Base-by-base conservation (phyloP, 2,113 vertebrate species). In the Leptocoma aspasia region DNA sequence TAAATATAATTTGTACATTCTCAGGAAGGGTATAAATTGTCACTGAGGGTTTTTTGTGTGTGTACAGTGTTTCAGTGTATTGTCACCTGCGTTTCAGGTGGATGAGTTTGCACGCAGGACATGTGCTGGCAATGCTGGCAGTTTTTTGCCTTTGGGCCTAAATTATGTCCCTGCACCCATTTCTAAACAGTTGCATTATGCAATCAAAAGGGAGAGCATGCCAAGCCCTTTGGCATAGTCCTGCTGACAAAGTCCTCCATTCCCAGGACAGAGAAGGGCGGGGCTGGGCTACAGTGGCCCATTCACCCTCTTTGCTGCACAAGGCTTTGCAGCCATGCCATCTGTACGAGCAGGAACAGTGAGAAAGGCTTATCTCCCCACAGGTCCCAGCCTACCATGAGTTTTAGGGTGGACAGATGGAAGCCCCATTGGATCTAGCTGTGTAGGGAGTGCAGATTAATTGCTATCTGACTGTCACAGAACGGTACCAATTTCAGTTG, bases 381-480 rank as follows among this genome's bases (percentile, higher is more conserved):
- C 30, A n/a, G 79, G 90, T 66, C 49, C 61, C 72, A 93, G 73
- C 80, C 76, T 3, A 2, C 56, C 20, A 3, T 39, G 69, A 73
- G 6, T 83, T 92, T 93, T 56, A 81, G 86, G 88, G 65, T 28
- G 41, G 94, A 92, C 94, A 93, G 96, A 96, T 96, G 93, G 92
- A 94, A 96, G 80, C 72, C 95, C 90, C 90, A 95, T 15, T 84
- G 90, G 94, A 90, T 84, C 57, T 93, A 92, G 57, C 80, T 84
- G 85, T 76, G 68, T 61, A 89, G 27, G 39, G 94, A 94, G 80
- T 75, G 60, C 86, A 78, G 88, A 92, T 83, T 96, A 96, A 93
- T 96, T 94, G 69, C 72, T 93, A 30, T 88, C 82, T 93, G 86
- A 90, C 90, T 94, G 75, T 70, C 0, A 1, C 86, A 93, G 86